Conservation (phyloP, 2,113 vertebrate species). For the Ochotona princeps region DNA sequence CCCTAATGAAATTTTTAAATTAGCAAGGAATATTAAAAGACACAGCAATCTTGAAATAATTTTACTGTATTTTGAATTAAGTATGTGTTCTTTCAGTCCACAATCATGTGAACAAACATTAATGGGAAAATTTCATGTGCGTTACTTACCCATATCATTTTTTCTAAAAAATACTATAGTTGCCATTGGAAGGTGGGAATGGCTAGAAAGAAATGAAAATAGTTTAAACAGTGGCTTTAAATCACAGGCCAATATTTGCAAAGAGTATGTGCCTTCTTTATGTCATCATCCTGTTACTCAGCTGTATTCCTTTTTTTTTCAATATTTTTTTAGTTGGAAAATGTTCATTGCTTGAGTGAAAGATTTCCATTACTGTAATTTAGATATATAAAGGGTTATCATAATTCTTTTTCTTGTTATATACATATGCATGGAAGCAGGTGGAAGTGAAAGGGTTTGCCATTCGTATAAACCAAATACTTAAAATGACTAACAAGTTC, state of each 20-base stretch:
- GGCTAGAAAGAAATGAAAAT: slow-evolving; percentile 16
- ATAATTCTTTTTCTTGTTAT: slow-evolving; percentile 19
- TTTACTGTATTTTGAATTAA: neutral
- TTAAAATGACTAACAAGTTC: slow-evolving; percentile 20
- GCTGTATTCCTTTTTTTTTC: neutral
- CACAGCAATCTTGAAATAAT: neutral
- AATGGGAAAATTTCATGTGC: neutral
- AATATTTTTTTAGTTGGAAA: neutral
- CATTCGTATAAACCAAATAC: slow-evolving; percentile 23
- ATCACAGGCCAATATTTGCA: neutral
- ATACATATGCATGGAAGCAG: neutral
- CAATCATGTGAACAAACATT: neutral
- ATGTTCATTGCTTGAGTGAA: slow-evolving; percentile 1
- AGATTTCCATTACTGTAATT: neutral
- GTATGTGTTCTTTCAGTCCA: neutral
- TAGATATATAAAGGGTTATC: slow-evolving; percentile 36
- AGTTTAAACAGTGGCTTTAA: neutral
- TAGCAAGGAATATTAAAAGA: neutral
- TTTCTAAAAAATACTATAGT: neutral
- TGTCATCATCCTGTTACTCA: neutral
- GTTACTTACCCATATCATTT: neutral
- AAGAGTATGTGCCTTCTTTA: neutral
- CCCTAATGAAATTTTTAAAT: neutral
- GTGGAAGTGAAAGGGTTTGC: slow-evolving; percentile 40
- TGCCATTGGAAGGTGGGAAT: neutral